phyloP scores from a whole-genome alignment of 37 sponge, comb jelly and placozoan genomes.

The Axinella damicornis region DNA sequence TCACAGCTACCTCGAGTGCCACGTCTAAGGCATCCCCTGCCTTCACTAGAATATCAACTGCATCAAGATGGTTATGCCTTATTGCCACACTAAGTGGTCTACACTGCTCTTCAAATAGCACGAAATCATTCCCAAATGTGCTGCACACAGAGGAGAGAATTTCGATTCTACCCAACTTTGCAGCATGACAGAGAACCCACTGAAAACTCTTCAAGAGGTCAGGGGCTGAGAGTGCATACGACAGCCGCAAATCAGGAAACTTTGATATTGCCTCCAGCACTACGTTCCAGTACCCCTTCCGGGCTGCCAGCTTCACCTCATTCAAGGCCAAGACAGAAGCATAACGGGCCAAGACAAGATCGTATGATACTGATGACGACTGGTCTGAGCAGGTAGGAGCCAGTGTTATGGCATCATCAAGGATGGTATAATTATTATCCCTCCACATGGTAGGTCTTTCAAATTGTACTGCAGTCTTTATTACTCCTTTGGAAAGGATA shows the following conservation, averaged over 20 bases:
- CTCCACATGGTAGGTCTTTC: no score
- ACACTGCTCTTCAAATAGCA: background rate
- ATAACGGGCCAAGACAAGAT: background rate
- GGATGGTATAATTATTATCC: background rate
- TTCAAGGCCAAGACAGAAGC: background rate
- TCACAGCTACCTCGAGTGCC: constrained; percentile 14
- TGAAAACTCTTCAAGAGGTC: background rate
- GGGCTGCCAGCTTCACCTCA: background rate
- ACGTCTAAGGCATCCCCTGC: background rate
- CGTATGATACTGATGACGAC: background rate
- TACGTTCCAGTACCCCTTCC: constrained; percentile 36
- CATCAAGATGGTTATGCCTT: background rate
- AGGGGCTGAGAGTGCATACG: background rate
- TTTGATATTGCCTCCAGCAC: background rate
- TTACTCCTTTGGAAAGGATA: no score
- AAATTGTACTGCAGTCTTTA: no score
- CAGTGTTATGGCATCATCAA: background rate
- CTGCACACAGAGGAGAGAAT: background rate
- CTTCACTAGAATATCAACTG: background rate
- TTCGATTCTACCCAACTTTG: background rate
- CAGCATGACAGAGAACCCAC: background rate
- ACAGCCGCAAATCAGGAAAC: background rate
- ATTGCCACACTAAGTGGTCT: background rate
- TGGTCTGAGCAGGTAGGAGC: background rate
- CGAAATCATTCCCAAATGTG: no score